Evolutionary conservation across 2,888 invertebrate species (phyloP).

Genomic region (Neria commutata): DNA sequence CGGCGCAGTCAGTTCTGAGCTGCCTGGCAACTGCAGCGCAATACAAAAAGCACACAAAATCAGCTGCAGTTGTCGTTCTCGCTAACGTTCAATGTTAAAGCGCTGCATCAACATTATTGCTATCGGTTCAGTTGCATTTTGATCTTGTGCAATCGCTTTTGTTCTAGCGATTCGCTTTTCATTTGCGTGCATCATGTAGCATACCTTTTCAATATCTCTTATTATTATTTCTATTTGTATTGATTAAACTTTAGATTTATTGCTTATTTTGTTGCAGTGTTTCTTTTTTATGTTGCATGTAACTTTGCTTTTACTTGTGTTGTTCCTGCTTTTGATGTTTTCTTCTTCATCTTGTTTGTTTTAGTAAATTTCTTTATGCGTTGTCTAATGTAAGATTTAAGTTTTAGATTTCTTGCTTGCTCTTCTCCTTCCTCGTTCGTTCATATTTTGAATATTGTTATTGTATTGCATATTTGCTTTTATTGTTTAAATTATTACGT

Average conservation of each 20-base stretch:
- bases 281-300: constrained; percentile 16
- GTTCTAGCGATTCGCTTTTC: constrained; percentile 1
- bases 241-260: neutral
- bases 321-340: constrained; percentile 11
- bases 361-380: neutral
- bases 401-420: constrained; percentile 17
- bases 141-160: no score
- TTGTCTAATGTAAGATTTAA: constrained; percentile 23
- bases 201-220: no score
- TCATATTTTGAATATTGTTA: constrained; percentile 51
- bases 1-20: no score
- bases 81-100: no score
- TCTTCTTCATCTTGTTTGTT: constrained; percentile 2
- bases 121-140: no score
- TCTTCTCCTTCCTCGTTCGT: constrained; percentile 37
- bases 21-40: no score
- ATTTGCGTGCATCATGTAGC: no score
- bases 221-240: constrained; percentile 3
- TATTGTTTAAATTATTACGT: constrained; percentile 17
- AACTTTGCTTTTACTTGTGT: constrained; percentile 19
- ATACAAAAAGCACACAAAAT: no score
- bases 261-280: constrained; percentile 5
- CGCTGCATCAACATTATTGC: no score
- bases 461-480: constrained; percentile 37
- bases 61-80: no score